Evolutionary conservation across 2,888 invertebrate species (phyloP).

Genomic region (Papilio gigon): DNA sequence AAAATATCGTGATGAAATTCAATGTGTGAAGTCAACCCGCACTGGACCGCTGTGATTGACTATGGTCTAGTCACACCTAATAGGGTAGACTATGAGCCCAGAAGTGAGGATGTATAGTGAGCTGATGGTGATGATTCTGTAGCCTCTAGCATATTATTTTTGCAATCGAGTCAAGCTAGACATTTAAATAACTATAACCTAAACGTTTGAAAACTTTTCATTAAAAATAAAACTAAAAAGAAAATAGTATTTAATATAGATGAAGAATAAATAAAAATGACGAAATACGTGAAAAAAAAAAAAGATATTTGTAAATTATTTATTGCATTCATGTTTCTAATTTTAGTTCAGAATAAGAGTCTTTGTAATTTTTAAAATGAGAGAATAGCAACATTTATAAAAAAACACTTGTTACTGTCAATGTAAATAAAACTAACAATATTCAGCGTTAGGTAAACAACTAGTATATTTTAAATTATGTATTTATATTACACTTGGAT

Average conservation of each 20-base stretch:
- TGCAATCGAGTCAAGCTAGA: no score
- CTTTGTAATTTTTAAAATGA: not conserved
- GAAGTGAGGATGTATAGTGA: no score
- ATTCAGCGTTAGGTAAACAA: not conserved
- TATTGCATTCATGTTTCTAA: not conserved
- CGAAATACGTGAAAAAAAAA: not conserved
- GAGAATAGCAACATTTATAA: not conserved
- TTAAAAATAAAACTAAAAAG: not conserved
- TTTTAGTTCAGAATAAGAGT: not conserved
- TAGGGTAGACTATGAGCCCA: no score
- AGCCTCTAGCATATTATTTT: no score
- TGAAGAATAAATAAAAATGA: not conserved
- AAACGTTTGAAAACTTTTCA: no score
- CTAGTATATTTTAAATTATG: not conserved
- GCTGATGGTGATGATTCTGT: no score
- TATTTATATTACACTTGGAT: not conserved
- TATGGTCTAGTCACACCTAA: no score
- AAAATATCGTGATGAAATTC: no score
- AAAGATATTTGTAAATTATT: not conserved
- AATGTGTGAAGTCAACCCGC: no score
- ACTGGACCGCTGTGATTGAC: no score
- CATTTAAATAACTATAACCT: no score
- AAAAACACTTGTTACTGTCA: not conserved
- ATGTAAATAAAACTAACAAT: not conserved
- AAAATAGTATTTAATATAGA: no score